Evolutionary conservation across 2,113 vertebrate genomes (phyloP).

Genomic region (Xerus inauris): DNA sequence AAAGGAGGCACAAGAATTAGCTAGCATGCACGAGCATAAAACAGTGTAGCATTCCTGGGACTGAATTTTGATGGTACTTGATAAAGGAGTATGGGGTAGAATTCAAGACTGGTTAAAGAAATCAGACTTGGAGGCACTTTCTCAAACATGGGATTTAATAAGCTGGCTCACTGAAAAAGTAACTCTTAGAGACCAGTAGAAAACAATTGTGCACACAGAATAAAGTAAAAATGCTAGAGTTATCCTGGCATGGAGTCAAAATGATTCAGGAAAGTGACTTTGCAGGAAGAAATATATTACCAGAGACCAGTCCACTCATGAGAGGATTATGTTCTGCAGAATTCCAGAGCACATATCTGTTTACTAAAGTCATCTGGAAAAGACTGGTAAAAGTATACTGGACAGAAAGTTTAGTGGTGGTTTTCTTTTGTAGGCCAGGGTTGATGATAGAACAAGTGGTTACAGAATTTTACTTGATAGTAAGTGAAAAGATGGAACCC

Average conservation of each 20-base stretch:
- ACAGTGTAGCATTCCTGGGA: neutral
- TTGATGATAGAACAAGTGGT: neutral
- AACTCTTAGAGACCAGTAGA: neutral
- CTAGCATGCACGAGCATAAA: neutral
- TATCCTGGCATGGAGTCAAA: neutral
- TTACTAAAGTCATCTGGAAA: neutral
- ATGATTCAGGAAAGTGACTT: neutral
- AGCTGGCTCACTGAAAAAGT: neutral
- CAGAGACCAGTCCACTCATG: neutral
- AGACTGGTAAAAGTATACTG: neutral
- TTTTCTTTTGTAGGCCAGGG: neutral
- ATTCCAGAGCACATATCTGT: neutral
- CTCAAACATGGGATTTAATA: neutral
- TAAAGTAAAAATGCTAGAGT: neutral
- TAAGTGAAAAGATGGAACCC: neutral
- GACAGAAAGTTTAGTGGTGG: neutral
- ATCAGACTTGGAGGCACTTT: neutral
- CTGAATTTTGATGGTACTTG: neutral
- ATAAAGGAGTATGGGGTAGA: neutral
- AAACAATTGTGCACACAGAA: neutral
- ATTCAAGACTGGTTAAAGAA: neutral
- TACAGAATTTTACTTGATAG: neutral
- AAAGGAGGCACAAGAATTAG: neutral
- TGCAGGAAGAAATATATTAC: neutral
- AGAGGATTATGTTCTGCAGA: neutral